Evolutionary conservation across 2,113 vertebrate genomes (phyloP).

Genomic region (Puntigrus tetrazona): DNA sequence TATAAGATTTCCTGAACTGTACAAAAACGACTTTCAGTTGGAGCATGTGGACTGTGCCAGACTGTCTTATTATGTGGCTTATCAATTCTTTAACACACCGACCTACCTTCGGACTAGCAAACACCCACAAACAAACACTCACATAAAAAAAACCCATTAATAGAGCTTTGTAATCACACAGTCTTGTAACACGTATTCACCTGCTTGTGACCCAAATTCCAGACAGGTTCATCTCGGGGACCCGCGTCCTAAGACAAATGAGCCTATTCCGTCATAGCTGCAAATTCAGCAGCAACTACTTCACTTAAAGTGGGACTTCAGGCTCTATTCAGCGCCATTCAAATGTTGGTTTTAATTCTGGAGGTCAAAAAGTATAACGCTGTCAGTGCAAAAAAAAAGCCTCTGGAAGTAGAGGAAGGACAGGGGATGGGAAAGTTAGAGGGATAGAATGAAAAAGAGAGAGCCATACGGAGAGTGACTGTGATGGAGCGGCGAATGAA

Average conservation of each 20-base stretch:
- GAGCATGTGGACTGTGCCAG: constrained; percentile 7
- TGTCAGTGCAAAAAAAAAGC: constrained; percentile 2
- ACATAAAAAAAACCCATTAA: not conserved
- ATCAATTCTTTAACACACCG: constrained; percentile 22
- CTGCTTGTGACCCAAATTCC: constrained; percentile 13
- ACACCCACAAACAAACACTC: constrained; percentile 9
- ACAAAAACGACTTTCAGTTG: constrained; percentile 28
- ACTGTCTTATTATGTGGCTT: constrained; percentile 34
- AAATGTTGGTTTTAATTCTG: constrained; percentile 2
- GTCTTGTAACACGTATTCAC: not conserved
- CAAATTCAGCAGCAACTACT: constrained; percentile 36
- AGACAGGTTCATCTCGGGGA: not conserved
- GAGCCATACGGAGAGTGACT: constrained; percentile 16
- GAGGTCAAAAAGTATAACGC: constrained; percentile 1
- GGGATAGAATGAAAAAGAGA: constrained; percentile 21
- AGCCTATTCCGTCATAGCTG: constrained; percentile 12
- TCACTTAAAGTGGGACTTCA: constrained; percentile 10
- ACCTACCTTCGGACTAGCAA: not conserved
- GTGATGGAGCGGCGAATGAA: constrained; percentile 32
- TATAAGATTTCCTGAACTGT: constrained; percentile 24
- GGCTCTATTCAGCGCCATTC: not conserved
- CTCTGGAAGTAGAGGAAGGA: not conserved
- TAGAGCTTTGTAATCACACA: not conserved
- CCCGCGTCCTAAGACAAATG: constrained; percentile 19
- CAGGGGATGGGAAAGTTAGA: not conserved